Evolutionary conservation across 2,113 vertebrate species (phyloP).

Genomic region (Gopherus flavomarginatus): DNA sequence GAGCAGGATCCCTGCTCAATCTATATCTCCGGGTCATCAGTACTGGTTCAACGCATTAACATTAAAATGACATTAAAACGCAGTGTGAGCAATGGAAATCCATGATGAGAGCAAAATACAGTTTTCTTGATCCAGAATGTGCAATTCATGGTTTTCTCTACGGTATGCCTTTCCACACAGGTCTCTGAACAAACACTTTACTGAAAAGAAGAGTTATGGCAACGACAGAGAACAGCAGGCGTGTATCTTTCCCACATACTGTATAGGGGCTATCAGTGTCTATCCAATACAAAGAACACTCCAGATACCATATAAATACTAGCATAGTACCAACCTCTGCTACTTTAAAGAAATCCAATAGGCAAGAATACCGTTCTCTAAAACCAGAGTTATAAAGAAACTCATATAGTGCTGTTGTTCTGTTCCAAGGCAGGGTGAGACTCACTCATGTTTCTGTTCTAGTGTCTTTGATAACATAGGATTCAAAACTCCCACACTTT

Average conservation of each 20-base stretch:
- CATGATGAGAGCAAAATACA: not conserved
- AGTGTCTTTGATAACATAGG: conserved; percentile 1
- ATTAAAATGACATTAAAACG: not conserved
- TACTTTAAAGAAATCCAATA: not conserved
- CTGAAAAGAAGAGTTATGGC: not conserved
- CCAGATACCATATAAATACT: not conserved
- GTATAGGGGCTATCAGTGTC: not conserved
- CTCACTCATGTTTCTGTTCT: not conserved
- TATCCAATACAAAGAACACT: not conserved
- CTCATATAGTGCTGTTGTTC: conserved; percentile 19
- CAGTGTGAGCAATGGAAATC: not conserved
- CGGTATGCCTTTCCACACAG: not conserved
- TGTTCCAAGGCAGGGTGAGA: not conserved
- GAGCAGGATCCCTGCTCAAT: not conserved
- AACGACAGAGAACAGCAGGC: accelerated
- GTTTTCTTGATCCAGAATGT: not conserved
- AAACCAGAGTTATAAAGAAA: conserved; percentile 17
- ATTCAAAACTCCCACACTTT: conserved; percentile 3
- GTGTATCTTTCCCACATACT: accelerated
- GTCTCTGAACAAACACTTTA: not conserved
- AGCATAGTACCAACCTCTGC: not conserved
- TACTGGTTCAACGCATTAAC: not conserved
- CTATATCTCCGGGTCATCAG: not conserved
- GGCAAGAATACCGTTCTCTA: conserved; percentile 20
- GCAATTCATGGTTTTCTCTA: not conserved